phyloP scores from a whole-genome alignment of 2,113 vertebrate genomes.

The Plecotus auritus region DNA sequence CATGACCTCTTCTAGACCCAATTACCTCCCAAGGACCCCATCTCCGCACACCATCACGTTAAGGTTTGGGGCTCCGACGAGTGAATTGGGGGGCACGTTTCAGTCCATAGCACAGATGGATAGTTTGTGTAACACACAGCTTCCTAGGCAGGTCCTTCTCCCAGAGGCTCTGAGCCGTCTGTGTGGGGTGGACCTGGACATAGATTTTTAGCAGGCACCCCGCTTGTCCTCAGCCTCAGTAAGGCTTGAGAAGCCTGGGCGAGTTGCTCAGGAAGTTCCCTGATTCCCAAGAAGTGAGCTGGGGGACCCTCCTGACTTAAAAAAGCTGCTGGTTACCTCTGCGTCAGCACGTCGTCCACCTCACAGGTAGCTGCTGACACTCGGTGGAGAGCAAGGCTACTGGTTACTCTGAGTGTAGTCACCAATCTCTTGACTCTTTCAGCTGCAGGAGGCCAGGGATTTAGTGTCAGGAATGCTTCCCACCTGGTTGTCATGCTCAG shows the following conservation, averaged over 20 bases:
- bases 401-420: not conserved
- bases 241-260: not conserved
- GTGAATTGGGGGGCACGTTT: not conserved
- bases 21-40: not conserved
- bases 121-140: not conserved
- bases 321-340: not conserved
- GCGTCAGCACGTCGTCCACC: not conserved
- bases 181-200: not conserved
- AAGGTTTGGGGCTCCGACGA: not conserved
- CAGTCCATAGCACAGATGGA: no score
- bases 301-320: fast-evolving
- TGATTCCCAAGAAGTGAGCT: not conserved
- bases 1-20: not conserved
- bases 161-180: not conserved
- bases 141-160: not conserved
- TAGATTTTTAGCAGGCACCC: not conserved
- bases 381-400: not conserved
- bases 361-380: not conserved
- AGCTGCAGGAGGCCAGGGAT: not conserved
- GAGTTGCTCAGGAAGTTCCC: not conserved
- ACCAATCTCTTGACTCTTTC: not conserved
- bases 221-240: not conserved
- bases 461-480: not conserved
- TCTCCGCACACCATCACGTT: not conserved
- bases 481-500: not conserved